Evolutionary conservation across 2,888 invertebrate species (phyloP).

Genomic region (Tetranychus piercei): DNA sequence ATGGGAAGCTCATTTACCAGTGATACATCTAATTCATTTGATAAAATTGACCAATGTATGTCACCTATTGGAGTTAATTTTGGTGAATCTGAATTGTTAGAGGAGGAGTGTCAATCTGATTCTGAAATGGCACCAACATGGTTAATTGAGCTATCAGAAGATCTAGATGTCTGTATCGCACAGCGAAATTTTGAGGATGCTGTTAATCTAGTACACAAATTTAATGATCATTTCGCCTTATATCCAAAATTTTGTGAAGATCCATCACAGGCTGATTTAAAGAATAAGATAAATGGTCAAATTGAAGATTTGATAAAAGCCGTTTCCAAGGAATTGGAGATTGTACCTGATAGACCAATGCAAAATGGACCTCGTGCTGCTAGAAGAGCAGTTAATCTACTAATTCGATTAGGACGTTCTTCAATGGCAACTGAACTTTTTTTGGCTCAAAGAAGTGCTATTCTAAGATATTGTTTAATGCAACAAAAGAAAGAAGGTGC

Average conservation of each 20-base stretch:
- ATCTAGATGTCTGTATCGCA: slow-evolving; percentile 80
- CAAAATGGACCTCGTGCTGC: slow-evolving; percentile 67
- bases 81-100: slow-evolving; percentile 33
- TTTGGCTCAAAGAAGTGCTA: slow-evolving; percentile 57
- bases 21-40: background rate
- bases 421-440: slow-evolving; percentile 62
- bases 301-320: slow-evolving; percentile 63
- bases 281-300: slow-evolving; percentile 43
- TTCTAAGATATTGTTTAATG: slow-evolving; percentile 57
- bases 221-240: slow-evolving; percentile 24
- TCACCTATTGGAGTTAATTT: slow-evolving; percentile 22
- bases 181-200: slow-evolving; percentile 89
- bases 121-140: slow-evolving; percentile 50
- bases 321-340: slow-evolving; percentile 67
- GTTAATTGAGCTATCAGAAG: slow-evolving; percentile 75
- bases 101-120: slow-evolving; percentile 28
- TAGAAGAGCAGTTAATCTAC: slow-evolving; percentile 58
- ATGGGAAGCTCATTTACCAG: background rate
- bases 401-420: slow-evolving; percentile 54
- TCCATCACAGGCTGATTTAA: slow-evolving; percentile 19
- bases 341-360: slow-evolving; percentile 69
- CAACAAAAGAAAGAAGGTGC: slow-evolving; percentile 49
- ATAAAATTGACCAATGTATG: background rate
- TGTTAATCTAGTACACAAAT: slow-evolving; percentile 54
- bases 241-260: slow-evolving; percentile 23